phyloP scores from a whole-genome alignment of 2,888 invertebrate species.

The Eupelmus urozonus region DNA sequence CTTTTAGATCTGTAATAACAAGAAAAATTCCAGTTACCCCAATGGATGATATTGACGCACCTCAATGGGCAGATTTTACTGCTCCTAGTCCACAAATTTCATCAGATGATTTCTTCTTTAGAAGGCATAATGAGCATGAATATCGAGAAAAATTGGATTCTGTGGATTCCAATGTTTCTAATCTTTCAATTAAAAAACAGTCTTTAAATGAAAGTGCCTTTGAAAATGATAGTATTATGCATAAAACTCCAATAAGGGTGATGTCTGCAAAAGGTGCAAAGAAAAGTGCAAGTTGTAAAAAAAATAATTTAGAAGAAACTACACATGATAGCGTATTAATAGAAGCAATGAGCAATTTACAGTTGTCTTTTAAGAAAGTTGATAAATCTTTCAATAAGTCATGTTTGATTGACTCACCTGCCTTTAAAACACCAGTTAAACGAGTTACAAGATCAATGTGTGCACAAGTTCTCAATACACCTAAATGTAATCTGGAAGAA shows the following conservation, averaged over 20 bases:
- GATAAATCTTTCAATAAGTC: constrained; percentile 57
- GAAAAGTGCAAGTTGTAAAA: constrained; percentile 36
- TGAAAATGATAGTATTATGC: constrained; percentile 34
- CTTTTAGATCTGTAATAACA: constrained; percentile 4
- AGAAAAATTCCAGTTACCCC: constrained; percentile 8
- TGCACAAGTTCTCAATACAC: constrained; percentile 36
- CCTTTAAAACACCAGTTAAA: constrained; percentile 60
- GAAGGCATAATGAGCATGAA: constrained; percentile 56
- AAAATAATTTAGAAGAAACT: constrained; percentile 42
- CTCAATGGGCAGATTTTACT: constrained; percentile 70
- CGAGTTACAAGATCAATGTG: constrained; percentile 61
- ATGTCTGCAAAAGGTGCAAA: neutral
- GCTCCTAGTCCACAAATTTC: constrained; percentile 63
- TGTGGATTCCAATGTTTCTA: too few relatives aligned
- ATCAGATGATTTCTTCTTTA: constrained; percentile 65
- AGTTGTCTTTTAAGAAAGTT: constrained; percentile 60
- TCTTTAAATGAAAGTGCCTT: constrained; percentile 24
- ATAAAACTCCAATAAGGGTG: constrained; percentile 43
- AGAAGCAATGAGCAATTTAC: constrained; percentile 64
- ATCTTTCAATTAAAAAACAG: constrained; percentile 5
- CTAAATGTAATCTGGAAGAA: constrained; percentile 36
- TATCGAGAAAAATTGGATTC: constrained; percentile 45
- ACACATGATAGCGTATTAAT: constrained; percentile 64
- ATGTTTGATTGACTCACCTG: constrained; percentile 51
- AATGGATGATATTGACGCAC: constrained; percentile 67